phyloP scores from a whole-genome alignment of 2,113 vertebrate genomes.

The Triplophysa siluroides region DNA sequence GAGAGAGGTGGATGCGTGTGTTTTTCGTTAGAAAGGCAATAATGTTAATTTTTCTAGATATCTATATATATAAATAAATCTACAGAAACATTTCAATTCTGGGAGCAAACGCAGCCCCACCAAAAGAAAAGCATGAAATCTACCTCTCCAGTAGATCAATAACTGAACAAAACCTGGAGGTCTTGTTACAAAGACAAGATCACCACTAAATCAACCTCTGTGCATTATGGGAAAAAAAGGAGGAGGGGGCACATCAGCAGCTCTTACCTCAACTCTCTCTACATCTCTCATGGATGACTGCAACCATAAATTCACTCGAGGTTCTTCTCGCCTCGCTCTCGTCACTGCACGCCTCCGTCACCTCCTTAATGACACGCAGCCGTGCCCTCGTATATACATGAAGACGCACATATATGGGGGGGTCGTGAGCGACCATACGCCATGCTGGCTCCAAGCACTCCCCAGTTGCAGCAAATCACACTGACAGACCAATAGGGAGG shows the following conservation, averaged over 20 bases:
- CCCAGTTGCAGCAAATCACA: constrained; percentile 30
- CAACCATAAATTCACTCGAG: constrained; percentile 46
- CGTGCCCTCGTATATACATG: background rate
- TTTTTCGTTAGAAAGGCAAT: background rate
- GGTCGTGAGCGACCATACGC: constrained; percentile 5
- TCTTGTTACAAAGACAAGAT: constrained; percentile 40
- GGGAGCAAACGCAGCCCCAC: constrained; percentile 7
- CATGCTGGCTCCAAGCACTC: constrained; percentile 16
- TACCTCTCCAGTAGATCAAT: constrained; percentile 43
- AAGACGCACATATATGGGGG: constrained; percentile 1
- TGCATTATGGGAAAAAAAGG: background rate
- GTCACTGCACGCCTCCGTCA: constrained; percentile 30
- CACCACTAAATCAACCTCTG: constrained; percentile 31
- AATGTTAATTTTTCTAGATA: background rate
- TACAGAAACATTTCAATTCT: background rate
- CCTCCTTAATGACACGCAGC: constrained; percentile 26
- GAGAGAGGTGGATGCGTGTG: background rate
- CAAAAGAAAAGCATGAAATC: constrained; percentile 10
- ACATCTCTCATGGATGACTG: constrained; percentile 32
- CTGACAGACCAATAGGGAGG: constrained; percentile 26
- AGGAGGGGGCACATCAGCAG: constrained; percentile 14
- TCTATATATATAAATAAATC: background rate
- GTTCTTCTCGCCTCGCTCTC: constrained; percentile 14
- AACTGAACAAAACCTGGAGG: constrained; percentile 25
- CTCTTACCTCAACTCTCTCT: background rate